Evolutionary conservation across 2,888 invertebrate species (phyloP), one percentile per base, ranked within the genome.

Genomic region (Punctoribates punctum): DNA sequence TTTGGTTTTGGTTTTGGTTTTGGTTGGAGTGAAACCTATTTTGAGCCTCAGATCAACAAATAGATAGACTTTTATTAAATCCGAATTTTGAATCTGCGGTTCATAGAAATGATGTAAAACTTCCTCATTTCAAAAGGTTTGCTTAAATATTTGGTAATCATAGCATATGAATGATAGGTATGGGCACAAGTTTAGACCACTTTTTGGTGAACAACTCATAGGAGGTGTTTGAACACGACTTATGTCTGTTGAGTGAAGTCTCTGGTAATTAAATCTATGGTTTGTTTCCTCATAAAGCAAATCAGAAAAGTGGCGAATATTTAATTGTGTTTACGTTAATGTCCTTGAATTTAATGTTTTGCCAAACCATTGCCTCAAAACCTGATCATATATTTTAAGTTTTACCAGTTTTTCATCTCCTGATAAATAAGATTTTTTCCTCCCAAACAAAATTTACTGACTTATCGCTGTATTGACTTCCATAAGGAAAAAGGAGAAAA

Each of bases 321-420:
- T 65, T 38, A 60, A 67, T 67, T 38, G 67, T 67, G 42, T 67
- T 67, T 67, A 67, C 67, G 67, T n/a, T 67, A 34, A 20, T 29
- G 67, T 27, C 67, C 67, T 67, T 67, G 67, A 67, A 67, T 29
- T 67, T 34, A 42, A 38, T 67, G 38, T 42, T 27, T 67, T 67
- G 67, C 38, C 42, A 67, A 65, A 65, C 29, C 4, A 51, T n/a
- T 20, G 20, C 51, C 51, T 51, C 51, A 57, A 60, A 60, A 60
- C 60, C 60, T 60, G 60, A 60, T 60, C 60, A 60, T 27, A 60
- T 23, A 13, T 60, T 25, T 17, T 27, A 60, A 29, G 60, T 60
- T 27, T 60, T 60, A 15, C 60, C 27, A 60, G 60, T 60, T 25
- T 60, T 60, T 57, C 51, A n/a, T 51, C 51, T 5, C 25, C 15